These are phyloP conservation scores for Bombus confusus DNA, from an alignment of 1,140 invertebrate species.

Conservation along the genomic window DNA sequence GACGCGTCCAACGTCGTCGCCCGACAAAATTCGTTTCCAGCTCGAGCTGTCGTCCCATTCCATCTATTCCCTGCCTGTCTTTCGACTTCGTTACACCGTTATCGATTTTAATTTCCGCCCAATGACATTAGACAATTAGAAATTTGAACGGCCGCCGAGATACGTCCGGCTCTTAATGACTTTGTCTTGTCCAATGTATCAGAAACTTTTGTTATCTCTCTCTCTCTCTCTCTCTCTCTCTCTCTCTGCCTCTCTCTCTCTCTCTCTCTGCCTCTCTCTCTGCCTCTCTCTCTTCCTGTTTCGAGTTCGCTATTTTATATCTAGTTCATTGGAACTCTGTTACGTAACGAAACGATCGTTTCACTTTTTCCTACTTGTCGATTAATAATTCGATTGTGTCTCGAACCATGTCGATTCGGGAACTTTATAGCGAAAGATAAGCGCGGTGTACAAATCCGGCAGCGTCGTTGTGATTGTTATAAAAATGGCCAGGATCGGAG, in stretches of 20 bases:
- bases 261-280: no score
- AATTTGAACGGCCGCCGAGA: background rate
- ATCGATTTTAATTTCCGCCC: constrained; percentile 25
- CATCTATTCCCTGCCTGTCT: background rate
- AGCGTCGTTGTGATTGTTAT: no score
- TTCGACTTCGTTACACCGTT: constrained; percentile 1
- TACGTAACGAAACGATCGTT: background rate
- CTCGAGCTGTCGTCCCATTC: no score
- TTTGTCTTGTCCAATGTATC: background rate
- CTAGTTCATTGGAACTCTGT: background rate
- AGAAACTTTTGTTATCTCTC: background rate
- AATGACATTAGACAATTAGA: constrained; percentile 6
- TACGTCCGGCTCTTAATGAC: constrained; percentile 12
- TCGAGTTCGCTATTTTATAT: background rate
- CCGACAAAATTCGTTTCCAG: background rate
- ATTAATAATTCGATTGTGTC: no score
- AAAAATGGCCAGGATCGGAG: background rate
- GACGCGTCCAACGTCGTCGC: background rate
- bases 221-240: no score
- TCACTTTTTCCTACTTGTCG: background rate
- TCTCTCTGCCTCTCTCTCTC: no score
- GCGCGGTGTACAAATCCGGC: no score
- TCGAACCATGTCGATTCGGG: background rate
- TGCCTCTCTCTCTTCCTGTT: background rate
- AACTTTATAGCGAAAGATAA: background rate